These are phyloP conservation scores for Ectemnius cavifrons DNA, from an alignment of 2,888 invertebrate species.

Conservation along the genomic window DNA sequence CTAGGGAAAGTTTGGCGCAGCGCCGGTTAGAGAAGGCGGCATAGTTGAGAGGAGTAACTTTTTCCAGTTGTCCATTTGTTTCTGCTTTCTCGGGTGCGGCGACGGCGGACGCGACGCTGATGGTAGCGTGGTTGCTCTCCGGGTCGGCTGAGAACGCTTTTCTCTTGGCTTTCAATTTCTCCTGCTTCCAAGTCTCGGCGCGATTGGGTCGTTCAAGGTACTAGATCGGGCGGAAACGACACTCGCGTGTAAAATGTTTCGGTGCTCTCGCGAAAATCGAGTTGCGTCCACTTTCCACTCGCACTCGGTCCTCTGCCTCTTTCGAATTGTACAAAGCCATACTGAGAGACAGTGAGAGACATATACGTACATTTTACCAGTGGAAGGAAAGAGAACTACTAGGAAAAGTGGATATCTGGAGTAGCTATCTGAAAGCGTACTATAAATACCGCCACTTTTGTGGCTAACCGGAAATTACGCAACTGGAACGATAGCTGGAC, in stretches of 20 bases:
- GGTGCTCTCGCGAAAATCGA: slow-evolving; percentile 5
- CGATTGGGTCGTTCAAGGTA: slow-evolving; percentile 13
- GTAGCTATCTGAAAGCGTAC: background rate
- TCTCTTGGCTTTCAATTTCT: slow-evolving; percentile 16
- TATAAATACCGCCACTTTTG: background rate
- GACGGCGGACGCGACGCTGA: background rate
- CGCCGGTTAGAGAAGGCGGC: background rate
- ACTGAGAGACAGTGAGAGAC: too few species aligned
- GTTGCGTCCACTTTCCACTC: slow-evolving; percentile 2
- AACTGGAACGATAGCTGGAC: background rate
- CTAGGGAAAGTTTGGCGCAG: slow-evolving; percentile 16
- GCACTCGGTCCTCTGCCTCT: background rate
- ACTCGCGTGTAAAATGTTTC: slow-evolving; percentile 15
- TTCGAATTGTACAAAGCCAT: background rate
- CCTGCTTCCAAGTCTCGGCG: slow-evolving; percentile 3
- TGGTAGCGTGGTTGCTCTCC: too few species aligned
- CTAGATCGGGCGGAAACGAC: slow-evolving; percentile 6
- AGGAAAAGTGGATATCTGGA: background rate
- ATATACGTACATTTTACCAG: too few species aligned
- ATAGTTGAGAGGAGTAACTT: slow-evolving; percentile 19
- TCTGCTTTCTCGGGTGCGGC: slow-evolving; percentile 2
- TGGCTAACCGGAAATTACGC: slow-evolving; percentile 3
- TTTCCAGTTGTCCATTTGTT: slow-evolving; percentile 23
- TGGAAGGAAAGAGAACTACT: background rate
- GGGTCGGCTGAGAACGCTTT: background rate